Base-by-base conservation (phyloP, 2,888 invertebrate genomes). In the Protodeltote pygarga region DNA sequence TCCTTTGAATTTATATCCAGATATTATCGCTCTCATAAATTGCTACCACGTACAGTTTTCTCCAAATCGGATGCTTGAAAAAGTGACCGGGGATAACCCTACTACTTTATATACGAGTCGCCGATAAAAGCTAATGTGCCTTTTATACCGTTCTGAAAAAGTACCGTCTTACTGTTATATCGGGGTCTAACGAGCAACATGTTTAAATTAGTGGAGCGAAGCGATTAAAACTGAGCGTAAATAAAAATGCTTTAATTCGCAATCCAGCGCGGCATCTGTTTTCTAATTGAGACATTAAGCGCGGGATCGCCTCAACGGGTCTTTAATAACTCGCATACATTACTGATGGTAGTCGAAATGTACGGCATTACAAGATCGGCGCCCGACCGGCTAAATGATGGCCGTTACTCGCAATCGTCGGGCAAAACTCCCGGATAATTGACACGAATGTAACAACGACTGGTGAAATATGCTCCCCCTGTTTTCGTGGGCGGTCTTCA, bases 1-100 rank as follows among this genome's bases (percentile, higher is more conserved):
- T 89, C 89, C 90, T 89, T 86, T 88, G 89, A 89, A 90, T 90
- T 91, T 90, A 91, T 89, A 87, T 87, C 87, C 87, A 83, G 88
- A 89, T 90, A 88, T 89, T 88, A 89, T 89, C 87, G 86, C 82
- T 68, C 78, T 77, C 85, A 88, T 89, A 89, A 89, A 89, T 89
- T 87, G 83, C 81, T 79, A 80, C 82, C 79, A 81, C 83, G 84
- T 84, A 82, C 83, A 79, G 81, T 79, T 81, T 76, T 73, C 77
- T 78, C 83, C 67, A 78, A 85, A 83, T 85, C 82, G 79, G 73
- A 77, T 77, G 75, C 78, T 78, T 75, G 76, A 82, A 85, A 85
- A 85, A 87, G 79, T 87, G 85, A 85, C 87, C 86, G 66, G 46
- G 74, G 73, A 75, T 77, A 75, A 76, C 75, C 75, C 68, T 65